These are phyloP conservation scores for Acronicta alni DNA, from an alignment of 2,888 invertebrate species.

Conservation along the genomic window DNA sequence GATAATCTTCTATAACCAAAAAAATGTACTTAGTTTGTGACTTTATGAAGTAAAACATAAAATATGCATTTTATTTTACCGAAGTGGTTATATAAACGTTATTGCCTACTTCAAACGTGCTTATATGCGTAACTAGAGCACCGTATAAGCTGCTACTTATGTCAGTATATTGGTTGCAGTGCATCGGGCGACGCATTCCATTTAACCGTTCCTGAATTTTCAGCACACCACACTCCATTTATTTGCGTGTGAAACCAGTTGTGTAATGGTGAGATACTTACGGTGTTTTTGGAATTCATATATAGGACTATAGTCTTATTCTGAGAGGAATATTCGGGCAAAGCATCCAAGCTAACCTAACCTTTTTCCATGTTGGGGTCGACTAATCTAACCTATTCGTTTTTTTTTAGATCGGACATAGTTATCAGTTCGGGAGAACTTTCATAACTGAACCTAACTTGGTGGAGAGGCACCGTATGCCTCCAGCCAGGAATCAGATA, in stretches of 20 bases:
- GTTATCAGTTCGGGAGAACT: too few species aligned
- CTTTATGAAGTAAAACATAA: too few species aligned
- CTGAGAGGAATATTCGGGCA: not conserved
- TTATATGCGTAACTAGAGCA: conserved; percentile 24
- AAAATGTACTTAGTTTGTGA: too few species aligned
- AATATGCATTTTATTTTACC: not conserved
- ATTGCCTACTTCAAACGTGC: conserved; percentile 29
- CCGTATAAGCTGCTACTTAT: conserved; percentile 34
- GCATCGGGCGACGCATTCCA: conserved; percentile 41
- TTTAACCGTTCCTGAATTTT: conserved; percentile 43
- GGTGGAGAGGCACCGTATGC: too few species aligned
- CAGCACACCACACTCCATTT: conserved; percentile 42
- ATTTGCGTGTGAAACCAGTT: conserved; percentile 35
- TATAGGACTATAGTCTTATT: too few species aligned
- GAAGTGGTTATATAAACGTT: conserved; percentile 1
- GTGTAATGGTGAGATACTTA: not conserved
- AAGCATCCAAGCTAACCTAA: too few species aligned
- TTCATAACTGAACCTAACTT: too few species aligned
- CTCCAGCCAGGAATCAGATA: too few species aligned
- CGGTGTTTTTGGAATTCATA: not conserved
- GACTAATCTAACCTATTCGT: too few species aligned
- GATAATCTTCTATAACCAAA: too few species aligned
- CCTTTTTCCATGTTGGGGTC: too few species aligned
- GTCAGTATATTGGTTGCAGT: conserved; percentile 43
- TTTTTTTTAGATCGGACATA: too few species aligned